Evolutionary conservation across 2,113 vertebrate species (phyloP).

Genomic region (Leucosticte australis): DNA sequence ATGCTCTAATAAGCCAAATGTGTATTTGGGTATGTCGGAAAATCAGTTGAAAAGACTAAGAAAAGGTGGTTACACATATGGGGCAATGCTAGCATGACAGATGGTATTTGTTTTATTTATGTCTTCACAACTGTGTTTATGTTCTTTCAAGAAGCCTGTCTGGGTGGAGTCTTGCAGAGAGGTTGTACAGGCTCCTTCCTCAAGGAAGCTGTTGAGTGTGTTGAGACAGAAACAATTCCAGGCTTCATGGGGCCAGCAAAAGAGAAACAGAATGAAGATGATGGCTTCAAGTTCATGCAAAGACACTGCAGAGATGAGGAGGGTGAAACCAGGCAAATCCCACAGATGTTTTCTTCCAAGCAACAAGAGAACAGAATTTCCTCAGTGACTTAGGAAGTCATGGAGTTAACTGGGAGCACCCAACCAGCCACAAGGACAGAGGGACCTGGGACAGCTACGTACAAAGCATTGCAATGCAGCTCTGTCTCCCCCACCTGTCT

Average conservation of each 20-base stretch:
- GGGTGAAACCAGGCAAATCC: neutral
- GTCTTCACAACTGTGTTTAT: conserved; percentile 38
- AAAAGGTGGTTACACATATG: conserved; percentile 43
- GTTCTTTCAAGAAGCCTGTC: conserved; percentile 27
- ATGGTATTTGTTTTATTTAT: conserved; percentile 63
- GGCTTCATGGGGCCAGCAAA: neutral
- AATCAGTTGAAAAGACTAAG: conserved; percentile 17
- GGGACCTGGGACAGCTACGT: neutral
- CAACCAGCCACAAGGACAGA: neutral
- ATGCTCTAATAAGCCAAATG: conserved; percentile 36
- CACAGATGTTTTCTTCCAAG: neutral
- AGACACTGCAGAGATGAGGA: neutral
- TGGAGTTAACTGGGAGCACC: neutral
- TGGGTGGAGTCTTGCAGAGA: conserved; percentile 19
- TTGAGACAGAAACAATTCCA: neutral
- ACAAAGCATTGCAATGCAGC: neutral
- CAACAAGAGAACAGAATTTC: neutral
- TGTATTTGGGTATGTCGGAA: conserved; percentile 4
- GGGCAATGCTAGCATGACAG: conserved; percentile 32
- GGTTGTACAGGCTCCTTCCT: neutral
- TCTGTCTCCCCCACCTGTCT: neutral
- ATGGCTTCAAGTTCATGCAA: neutral
- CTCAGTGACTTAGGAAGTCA: neutral
- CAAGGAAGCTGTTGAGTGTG: neutral
- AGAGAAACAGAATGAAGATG: neutral